phyloP scores from a whole-genome alignment of 2,113 vertebrate species.

The Dasyurus viverrinus region DNA sequence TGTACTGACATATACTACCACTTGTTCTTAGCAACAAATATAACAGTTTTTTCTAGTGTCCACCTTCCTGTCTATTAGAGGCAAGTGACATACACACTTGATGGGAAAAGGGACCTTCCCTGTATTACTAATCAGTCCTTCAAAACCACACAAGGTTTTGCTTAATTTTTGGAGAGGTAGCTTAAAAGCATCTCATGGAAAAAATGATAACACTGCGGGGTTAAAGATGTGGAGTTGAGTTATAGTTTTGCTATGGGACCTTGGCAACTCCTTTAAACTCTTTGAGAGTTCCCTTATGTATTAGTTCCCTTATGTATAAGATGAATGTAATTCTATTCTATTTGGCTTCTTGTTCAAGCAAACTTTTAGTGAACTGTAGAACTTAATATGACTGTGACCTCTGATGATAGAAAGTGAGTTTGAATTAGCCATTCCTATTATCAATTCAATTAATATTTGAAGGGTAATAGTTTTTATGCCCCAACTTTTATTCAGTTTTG shows the following conservation, averaged over 20 bases:
- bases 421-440: not conserved
- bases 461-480: not conserved
- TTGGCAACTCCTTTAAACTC: not conserved
- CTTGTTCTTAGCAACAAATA: not conserved
- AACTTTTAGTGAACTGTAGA: not conserved
- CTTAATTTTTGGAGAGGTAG: not conserved
- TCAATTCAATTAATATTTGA: not conserved
- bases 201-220: not conserved
- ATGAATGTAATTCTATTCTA: not conserved
- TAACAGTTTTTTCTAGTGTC: no score
- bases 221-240: not conserved
- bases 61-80: not conserved
- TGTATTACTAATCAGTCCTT: not conserved
- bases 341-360: not conserved
- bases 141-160: not conserved
- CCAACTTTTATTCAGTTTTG: not conserved
- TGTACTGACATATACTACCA: not conserved
- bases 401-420: not conserved
- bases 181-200: not conserved
- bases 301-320: not conserved
- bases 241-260: not conserved
- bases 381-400: not conserved
- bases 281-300: no score
- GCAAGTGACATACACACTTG: not conserved
- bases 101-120: not conserved